Conservation (phyloP, 2,888 invertebrate species). For the Microctonus brassicae region DNA sequence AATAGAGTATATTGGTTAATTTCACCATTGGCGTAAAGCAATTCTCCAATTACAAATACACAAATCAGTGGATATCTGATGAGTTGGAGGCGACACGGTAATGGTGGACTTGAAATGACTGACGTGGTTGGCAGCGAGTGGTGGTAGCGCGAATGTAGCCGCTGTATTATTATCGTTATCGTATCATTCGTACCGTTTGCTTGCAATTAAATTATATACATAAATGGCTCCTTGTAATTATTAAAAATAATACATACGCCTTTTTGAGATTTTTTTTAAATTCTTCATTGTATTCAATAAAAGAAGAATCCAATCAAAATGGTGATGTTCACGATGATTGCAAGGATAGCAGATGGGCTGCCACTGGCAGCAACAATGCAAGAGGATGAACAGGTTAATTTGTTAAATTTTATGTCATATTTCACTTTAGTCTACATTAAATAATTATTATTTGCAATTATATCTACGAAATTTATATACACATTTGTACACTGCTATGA, state of each 20-base stretch:
- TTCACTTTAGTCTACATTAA: constrained; percentile 37
- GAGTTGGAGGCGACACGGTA: constrained; percentile 24
- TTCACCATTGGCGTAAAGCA: not conserved
- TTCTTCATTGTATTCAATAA: not conserved
- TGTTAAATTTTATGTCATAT: constrained; percentile 49
- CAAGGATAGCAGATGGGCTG: constrained; percentile 93
- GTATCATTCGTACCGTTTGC: constrained; percentile 41
- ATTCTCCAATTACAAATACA: not conserved
- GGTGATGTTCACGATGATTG: constrained; percentile 99
- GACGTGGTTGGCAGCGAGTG: constrained; percentile 62
- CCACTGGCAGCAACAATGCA: constrained; percentile 97
- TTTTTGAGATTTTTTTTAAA: not conserved
- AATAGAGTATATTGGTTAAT: not conserved
- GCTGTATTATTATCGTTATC: constrained; percentile 49
- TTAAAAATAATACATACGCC: not conserved
- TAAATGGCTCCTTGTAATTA: constrained; percentile 47
- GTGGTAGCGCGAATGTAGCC: constrained; percentile 47
- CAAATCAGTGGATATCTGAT: constrained; percentile 8
- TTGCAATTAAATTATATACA: constrained; percentile 28
- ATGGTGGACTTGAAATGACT: constrained; percentile 47
- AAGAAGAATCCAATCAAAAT: constrained; percentile 73
- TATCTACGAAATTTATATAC: too few relatives aligned
- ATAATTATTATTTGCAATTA: too few relatives aligned
- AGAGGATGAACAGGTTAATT: constrained; percentile 94
- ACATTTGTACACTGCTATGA: too few relatives aligned